Base-by-base conservation (phyloP, 2,797 vertebrate genomes). In the Gallirallus australis region DNA sequence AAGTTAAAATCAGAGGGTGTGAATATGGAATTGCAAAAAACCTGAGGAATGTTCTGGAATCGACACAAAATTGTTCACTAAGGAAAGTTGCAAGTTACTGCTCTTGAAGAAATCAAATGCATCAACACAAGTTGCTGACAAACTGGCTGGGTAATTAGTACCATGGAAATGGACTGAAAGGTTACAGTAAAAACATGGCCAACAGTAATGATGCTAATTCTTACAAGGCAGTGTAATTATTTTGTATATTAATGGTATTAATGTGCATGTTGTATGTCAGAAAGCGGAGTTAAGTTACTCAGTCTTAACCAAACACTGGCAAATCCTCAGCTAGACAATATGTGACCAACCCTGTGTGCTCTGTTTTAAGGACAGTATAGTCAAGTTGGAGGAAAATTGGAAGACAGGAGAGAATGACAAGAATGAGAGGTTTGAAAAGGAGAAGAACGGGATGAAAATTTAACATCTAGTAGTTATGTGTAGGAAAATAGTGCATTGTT, bases 331-430 rank as follows among this genome's bases (percentile, higher is more conserved):
- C 15, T 52, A 42, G 57, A 25, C 11, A 53, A 2, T 65, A 53
- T 0, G 4, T 20, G 56, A 6, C 27, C 1, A 4, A 37, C 20
- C 6, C 14, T 5, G 20, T 37, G 25, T 1, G 1, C 35, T 83
- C 31, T 28, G 12, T 82, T 86, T 75, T 68, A 82, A 89, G 33
- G 33, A 70, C 14, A 37, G 10, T 39, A n/a, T 14, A 70, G 56
- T 40, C 21, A 73, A 77, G 70, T n/a, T 11, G 9, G 39, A 90
- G 27, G n/a, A 83, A 59, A 90, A 68, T 48, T 6, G 3, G 24
- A 72, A 89, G 42, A 45, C 15, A 25, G 42, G 61, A 48, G 12
- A 61, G 25, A 66, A 27, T 71, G 60, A 31, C 5, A 48, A 77
- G 11, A 70, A 21, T 53, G 19, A 60, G 45, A 53, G 7, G 25